phyloP scores from a whole-genome alignment of 2,797 vertebrate species.

The Onychomys arenicola region DNA sequence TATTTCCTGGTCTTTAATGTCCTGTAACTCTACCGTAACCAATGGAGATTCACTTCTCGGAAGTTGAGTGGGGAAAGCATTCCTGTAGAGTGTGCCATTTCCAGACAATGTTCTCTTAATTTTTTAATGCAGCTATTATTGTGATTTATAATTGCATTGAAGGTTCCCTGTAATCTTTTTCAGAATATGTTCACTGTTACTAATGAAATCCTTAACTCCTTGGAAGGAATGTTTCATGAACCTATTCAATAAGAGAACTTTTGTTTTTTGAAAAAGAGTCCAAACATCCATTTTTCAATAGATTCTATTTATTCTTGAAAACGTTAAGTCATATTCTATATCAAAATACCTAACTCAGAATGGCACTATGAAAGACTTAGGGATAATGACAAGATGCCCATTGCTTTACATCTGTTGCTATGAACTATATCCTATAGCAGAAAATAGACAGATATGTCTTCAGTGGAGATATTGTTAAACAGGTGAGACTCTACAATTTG shows the following conservation, averaged over 20 bases:
- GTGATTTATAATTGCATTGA: conserved; percentile 84
- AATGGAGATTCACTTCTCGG: conserved; percentile 80
- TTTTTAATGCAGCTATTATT: conserved; percentile 85
- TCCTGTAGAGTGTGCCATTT: conserved; percentile 81
- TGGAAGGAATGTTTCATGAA: conserved; percentile 51
- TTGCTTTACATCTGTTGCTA: not conserved
- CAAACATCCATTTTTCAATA: not conserved
- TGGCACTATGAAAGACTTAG: not conserved
- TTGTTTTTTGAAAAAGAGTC: not conserved
- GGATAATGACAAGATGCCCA: not conserved
- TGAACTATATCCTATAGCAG: conserved; percentile 1
- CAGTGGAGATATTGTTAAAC: not conserved
- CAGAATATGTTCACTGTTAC: conserved; percentile 72
- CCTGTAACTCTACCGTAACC: conserved; percentile 72
- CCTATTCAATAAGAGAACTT: conserved; percentile 33
- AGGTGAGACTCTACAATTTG: not conserved
- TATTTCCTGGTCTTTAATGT: conserved; percentile 68
- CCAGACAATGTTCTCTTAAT: conserved; percentile 84
- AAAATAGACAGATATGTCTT: not conserved
- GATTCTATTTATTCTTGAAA: not conserved
- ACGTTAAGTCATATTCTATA: not conserved
- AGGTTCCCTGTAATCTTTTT: conserved; percentile 79
- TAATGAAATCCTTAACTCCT: conserved; percentile 70
- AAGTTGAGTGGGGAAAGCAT: conserved; percentile 73
- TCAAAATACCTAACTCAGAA: not conserved